phyloP scores from a whole-genome alignment of 1,140 invertebrate genomes.

The Zaprionus gabonicus region DNA sequence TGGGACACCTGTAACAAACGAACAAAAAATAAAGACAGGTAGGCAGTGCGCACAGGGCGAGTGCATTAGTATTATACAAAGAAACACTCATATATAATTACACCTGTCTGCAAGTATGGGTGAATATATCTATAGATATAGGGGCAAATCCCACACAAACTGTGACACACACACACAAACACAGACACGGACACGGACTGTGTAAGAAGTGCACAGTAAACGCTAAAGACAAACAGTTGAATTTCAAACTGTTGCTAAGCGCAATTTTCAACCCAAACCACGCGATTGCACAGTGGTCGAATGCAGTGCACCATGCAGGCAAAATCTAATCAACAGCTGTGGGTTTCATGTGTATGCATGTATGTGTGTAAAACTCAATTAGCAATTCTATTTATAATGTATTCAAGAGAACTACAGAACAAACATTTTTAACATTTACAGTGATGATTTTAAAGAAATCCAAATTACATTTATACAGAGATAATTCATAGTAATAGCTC shows the following conservation, averaged over 20 bases:
- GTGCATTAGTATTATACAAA: conserved; percentile 53
- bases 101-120: neutral
- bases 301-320: neutral
- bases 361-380: neutral
- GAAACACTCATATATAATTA: neutral
- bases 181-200: neutral
- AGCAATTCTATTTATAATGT: neutral
- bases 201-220: conserved; percentile 34
- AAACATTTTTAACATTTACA: neutral
- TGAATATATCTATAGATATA: conserved; percentile 58
- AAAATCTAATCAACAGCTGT: conserved; percentile 12
- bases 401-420: neutral
- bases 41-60: conserved; percentile 29
- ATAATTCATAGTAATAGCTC: neutral
- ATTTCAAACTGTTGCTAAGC: conserved; percentile 73
- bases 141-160: conserved; percentile 68
- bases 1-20: conserved; percentile 63
- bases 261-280: conserved; percentile 70
- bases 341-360: neutral
- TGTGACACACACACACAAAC: conserved; percentile 7
- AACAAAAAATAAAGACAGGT: conserved; percentile 29
- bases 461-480: neutral
- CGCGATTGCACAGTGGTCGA: conserved; percentile 37
- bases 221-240: conserved; percentile 58
- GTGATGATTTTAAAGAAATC: neutral